Base-by-base conservation (phyloP, 2,888 invertebrate species). In the Nesidiocoris tenuis region DNA sequence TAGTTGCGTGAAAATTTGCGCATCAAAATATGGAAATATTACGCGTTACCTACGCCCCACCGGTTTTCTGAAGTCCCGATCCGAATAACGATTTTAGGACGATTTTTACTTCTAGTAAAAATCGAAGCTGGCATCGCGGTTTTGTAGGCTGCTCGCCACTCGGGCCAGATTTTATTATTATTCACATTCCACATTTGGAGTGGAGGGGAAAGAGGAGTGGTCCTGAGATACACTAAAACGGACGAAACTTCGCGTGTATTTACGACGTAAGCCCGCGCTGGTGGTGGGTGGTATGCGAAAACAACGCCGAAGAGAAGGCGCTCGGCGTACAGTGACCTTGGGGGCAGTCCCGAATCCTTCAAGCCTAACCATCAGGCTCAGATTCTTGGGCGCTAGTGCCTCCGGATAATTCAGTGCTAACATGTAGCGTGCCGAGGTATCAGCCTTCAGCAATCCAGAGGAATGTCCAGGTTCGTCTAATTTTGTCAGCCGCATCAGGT, bases 271-370 rank as follows among this genome's bases (percentile, higher is more conserved):
- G 65, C 12, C 19, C 25, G 65, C 19, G 25, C 25, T 5, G 19
- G 39, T 39, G 65, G 55, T 55, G 39, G 55, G 17, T 64, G 54
- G 55, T 19, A 54, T 39, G n/a, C 39, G 67, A 2, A 54, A 55
- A 22, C 22, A 55, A 54, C 67, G 16, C 1, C 16, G n/a, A 55
- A 21, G 56, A 23, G 54, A 67, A 67, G 55, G 67, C 17, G 17
- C 21, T n/a, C 55, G 19, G 17, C 39, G 54, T 9, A n/a, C 18
- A 55, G 21, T 67, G 67, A 67, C 67, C 67, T 67, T 67, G 67
- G 67, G 67, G 67, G 67, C 54, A 67, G 67, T 55, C 67, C 67
- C 67, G 55, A 67, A 67, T 67, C 67, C 55, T 22, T 19, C 67
- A 39, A 39, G 39, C 39, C 12, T 12, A 39, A 39, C 39, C 39